Percentiles rank a stretch among this genome's conserved stretches.
Evolutionary conservation across 2,888 invertebrate genomes (phyloP).

Genomic region (Ischnura elegans): DNA sequence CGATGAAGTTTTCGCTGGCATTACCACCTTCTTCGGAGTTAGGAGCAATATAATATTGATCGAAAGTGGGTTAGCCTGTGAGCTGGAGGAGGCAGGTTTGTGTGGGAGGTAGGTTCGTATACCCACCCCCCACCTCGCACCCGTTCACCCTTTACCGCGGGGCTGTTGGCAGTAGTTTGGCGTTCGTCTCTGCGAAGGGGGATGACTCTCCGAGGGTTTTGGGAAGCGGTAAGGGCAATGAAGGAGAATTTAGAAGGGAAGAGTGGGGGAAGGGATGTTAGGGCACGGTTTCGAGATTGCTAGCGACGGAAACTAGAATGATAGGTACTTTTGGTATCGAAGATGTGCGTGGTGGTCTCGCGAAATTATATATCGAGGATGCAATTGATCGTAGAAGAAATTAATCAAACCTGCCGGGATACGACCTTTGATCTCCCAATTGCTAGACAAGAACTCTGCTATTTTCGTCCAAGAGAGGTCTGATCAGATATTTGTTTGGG

Average conservation of each 20-base stretch:
- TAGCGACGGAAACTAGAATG: background rate
- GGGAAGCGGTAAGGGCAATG: background rate
- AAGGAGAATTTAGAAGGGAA: background rate
- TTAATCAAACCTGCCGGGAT: too few species aligned
- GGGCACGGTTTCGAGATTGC: background rate
- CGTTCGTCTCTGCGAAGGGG: background rate
- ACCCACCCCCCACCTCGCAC: background rate
- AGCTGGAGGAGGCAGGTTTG: background rate
- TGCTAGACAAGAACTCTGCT: too few species aligned
- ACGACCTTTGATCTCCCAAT: too few species aligned
- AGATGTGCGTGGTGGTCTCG: too few species aligned
- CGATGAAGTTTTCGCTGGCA: too few species aligned
- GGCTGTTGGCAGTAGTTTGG: background rate
- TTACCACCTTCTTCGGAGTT: too few species aligned
- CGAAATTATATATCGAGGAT: too few species aligned
- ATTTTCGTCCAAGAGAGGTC: too few species aligned
- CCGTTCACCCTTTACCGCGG: background rate
- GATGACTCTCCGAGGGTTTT: background rate
- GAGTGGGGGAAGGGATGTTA: background rate
- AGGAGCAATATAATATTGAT: constrained; percentile 60
- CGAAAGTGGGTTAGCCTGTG: constrained; percentile 24
- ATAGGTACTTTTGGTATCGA: background rate
- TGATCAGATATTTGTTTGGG: too few species aligned
- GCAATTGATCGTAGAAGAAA: too few species aligned
- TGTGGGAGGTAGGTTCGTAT: background rate